phyloP scores from a whole-genome alignment of 2,797 vertebrate species.

The Liasis olivaceus region DNA sequence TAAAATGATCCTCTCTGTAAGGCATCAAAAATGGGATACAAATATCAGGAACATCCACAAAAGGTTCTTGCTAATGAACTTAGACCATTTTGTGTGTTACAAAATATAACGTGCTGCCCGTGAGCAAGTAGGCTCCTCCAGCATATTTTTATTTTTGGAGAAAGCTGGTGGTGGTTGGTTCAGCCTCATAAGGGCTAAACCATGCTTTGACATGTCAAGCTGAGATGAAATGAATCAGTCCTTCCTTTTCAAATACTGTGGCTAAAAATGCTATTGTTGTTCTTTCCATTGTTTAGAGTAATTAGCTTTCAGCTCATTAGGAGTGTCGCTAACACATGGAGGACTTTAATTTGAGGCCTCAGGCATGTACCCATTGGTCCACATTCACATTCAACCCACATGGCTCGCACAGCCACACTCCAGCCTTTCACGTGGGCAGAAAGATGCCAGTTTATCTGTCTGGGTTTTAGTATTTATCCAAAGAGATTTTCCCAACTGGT shows the following conservation, averaged over 20 bases:
- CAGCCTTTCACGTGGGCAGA: not conserved
- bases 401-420: not conserved
- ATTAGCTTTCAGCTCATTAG: conserved; percentile 52
- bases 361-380: not conserved
- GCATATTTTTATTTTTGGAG: conserved; percentile 38
- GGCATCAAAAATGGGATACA: not conserved
- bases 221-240: conserved; percentile 49
- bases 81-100: rapidly evolving
- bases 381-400: not conserved
- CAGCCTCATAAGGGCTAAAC: not conserved
- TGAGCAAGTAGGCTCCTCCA: conserved; percentile 42
- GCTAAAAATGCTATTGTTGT: conserved; percentile 23
- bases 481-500: not conserved
- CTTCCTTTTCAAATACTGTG: not conserved
- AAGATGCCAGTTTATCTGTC: not conserved
- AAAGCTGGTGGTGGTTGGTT: conserved; percentile 5
- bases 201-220: conserved; percentile 40
- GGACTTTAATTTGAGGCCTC: not conserved
- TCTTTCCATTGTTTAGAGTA: conserved; percentile 61
- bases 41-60: not conserved
- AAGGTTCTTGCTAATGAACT: not conserved
- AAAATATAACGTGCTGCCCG: not conserved
- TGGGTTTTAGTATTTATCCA: not conserved
- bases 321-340: conserved; percentile 49
- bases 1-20: not conserved